Evolutionary conservation across 2,888 invertebrate species (phyloP).

Genomic region (Neoscelio sp.): DNA sequence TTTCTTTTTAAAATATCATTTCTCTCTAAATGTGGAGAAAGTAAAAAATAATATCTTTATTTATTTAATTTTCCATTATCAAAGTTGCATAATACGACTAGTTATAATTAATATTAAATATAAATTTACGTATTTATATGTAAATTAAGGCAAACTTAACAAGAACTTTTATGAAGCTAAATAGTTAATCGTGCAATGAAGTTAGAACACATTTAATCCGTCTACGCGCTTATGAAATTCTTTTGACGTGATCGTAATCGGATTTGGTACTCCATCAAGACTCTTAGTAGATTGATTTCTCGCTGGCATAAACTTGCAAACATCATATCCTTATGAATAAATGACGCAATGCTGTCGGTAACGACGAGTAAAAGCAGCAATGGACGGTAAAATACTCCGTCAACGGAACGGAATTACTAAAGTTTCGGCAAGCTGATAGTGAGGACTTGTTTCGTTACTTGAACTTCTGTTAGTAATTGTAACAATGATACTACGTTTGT

Average conservation of each 20-base stretch:
- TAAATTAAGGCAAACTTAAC: too few species aligned
- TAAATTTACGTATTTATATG: too few species aligned
- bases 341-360: slow-evolving; percentile 10
- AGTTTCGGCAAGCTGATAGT: slow-evolving; percentile 47
- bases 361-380: slow-evolving; percentile 27
- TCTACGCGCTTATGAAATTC: background rate
- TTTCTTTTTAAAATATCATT: too few species aligned
- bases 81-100: too few species aligned
- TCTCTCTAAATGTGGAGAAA: too few species aligned
- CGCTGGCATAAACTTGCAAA: slow-evolving; percentile 11
- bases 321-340: slow-evolving; percentile 34
- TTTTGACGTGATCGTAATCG: background rate
- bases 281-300: background rate
- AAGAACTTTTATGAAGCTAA: too few species aligned
- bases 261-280: slow-evolving; percentile 14
- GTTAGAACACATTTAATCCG: too few species aligned
- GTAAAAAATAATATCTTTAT: too few species aligned
- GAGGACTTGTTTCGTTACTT: slow-evolving; percentile 33
- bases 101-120: too few species aligned
- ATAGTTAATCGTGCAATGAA: too few species aligned
- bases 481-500: slow-evolving; percentile 29
- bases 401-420: slow-evolving; percentile 42
- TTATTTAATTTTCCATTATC: too few species aligned
- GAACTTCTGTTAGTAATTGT: slow-evolving; percentile 29
- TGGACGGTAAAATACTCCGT: slow-evolving; percentile 31